A percentile compares a stretch with the other conserved stretches of the same genome.
Conservation (phyloP, 2,113 vertebrate genomes). For the Bufo bufo region DNA sequence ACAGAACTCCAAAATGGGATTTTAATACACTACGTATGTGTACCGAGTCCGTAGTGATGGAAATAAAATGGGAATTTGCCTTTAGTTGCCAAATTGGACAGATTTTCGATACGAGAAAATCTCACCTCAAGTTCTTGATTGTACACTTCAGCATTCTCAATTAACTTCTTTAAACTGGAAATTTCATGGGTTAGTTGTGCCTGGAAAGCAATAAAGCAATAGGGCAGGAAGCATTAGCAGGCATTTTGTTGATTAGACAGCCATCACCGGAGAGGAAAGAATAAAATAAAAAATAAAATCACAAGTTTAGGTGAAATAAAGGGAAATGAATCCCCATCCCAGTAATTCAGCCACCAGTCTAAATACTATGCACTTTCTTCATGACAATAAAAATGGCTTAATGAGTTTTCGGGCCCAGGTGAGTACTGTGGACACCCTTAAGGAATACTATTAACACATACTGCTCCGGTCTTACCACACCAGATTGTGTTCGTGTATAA, state of each 20-base stretch:
- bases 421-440: too few species aligned
- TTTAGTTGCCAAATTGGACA: too few species aligned
- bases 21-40: too few species aligned
- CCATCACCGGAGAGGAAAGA: constrained; percentile 47
- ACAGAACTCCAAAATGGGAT: too few species aligned
- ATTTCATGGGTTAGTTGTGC: constrained; percentile 82
- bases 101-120: constrained; percentile 3
- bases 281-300: not conserved
- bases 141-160: constrained; percentile 75
- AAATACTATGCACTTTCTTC: not conserved
- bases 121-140: constrained; percentile 83
- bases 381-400: not conserved
- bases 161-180: constrained; percentile 72
- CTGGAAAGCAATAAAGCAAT: constrained; percentile 74
- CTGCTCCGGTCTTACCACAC: not conserved
- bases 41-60: too few species aligned
- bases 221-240: constrained; percentile 65
- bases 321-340: not conserved
- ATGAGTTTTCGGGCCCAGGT: too few species aligned
- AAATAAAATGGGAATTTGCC: too few species aligned
- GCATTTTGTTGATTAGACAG: constrained; percentile 59
- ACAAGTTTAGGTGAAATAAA: not conserved
- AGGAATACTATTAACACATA: too few species aligned
- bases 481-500: not conserved
- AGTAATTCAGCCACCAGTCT: not conserved